Conservation (phyloP, 2,113 vertebrate genomes). For the Pteronura brasiliensis region DNA sequence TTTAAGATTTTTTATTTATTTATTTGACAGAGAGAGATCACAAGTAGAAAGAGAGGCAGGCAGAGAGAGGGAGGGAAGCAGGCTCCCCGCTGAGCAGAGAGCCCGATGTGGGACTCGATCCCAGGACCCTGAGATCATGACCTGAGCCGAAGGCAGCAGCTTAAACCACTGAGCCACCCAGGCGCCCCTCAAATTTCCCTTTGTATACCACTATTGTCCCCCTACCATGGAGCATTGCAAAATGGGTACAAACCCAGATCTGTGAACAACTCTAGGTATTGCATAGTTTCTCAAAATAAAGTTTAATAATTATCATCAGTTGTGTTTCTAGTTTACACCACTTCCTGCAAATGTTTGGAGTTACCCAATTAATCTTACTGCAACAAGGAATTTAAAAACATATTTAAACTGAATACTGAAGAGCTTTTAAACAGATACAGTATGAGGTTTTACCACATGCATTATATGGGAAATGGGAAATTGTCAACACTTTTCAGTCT, state of each 20-base stretch:
- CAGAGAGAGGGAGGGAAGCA: too few species aligned
- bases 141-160: too few species aligned
- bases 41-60: too few species aligned
- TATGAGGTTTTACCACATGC: neutral
- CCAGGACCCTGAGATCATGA: too few species aligned
- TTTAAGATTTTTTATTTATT: too few species aligned
- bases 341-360: slow-evolving; percentile 32
- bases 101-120: too few species aligned
- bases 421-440: slow-evolving; percentile 24
- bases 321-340: neutral
- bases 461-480: slow-evolving; percentile 35
- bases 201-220: neutral
- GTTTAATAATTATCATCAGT: neutral
- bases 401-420: neutral
- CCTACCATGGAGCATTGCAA: neutral
- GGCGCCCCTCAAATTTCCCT: neutral
- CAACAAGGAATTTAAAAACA: slow-evolving; percentile 40
- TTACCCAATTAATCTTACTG: slow-evolving; percentile 25
- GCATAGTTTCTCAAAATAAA: neutral
- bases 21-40: too few species aligned
- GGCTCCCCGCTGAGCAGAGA: too few species aligned
- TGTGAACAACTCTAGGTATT: neutral
- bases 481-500: slow-evolving; percentile 23
- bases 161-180: too few species aligned
- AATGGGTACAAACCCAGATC: neutral